phyloP scores from a whole-genome alignment of 2,113 vertebrate genomes.

The Raphicerus campestris region DNA sequence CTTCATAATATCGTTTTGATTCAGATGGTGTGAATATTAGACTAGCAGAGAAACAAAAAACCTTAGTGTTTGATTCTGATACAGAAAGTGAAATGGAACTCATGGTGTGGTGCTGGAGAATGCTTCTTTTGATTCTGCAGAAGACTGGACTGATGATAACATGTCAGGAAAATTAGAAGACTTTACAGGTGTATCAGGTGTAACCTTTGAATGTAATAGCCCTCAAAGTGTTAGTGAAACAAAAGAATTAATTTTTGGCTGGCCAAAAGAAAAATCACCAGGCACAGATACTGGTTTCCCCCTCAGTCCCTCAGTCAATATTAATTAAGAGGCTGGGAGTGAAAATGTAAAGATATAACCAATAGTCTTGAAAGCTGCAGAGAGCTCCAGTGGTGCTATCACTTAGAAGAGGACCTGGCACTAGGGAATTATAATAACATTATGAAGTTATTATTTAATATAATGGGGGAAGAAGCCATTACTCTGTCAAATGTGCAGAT shows the following conservation, averaged over 20 bases:
- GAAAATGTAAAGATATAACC: not conserved
- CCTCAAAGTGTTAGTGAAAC: not conserved
- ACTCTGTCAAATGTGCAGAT: not conserved
- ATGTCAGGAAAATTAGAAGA: not conserved
- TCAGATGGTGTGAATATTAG: not conserved
- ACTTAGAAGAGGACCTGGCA: not conserved
- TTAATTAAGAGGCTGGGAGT: not conserved
- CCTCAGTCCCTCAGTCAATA: not conserved
- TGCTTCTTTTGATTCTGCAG: not conserved
- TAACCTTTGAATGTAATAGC: not conserved
- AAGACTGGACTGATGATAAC: not conserved
- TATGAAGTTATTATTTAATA: not conserved
- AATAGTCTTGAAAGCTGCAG: not conserved
- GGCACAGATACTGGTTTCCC: not conserved
- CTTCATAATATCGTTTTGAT: not conserved
- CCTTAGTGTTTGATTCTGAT: not conserved
- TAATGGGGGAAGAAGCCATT: not conserved
- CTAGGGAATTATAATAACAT: not conserved
- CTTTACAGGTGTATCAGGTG: not conserved
- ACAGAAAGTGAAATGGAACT: not conserved
- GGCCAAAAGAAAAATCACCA: not conserved
- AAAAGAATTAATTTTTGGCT: not conserved
- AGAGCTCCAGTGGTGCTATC: not conserved
- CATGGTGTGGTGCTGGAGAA: not conserved
- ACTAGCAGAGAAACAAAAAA: not conserved